Evolutionary conservation across 2,888 invertebrate species (phyloP), one percentile per base, ranked within the genome.

Genomic region (Amphipyra tragopoginis): DNA sequence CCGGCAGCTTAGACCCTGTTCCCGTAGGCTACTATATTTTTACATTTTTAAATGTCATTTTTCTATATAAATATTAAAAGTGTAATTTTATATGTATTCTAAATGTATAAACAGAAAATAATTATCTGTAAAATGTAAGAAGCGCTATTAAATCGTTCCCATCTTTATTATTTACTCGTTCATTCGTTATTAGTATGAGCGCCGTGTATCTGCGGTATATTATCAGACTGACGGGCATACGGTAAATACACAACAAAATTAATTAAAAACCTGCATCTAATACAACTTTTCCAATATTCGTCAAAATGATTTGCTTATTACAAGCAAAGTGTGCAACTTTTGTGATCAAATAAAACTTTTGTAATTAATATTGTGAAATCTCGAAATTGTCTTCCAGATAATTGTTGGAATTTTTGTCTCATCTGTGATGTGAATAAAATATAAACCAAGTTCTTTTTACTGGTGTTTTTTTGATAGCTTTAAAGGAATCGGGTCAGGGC

Each of bases 231-330:
- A 6, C n/a, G 43, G 42, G 26, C 34, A 53, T 65, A 52, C 36
- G 50, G 33, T 11, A 47, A 34, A 51, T 8, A 48, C 51, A 43
- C 29, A 51, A 60, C 63, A 49, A 69, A 61, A 69, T 67, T 74
- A 49, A 76, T 76, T 65, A 47, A 62, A 73, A 65, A 52, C 58
- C 50, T 76, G 55, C 65, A 65, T 44, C 40, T 53, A n/a, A 51
- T 40, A 59, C 50, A 78, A 78, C 69, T 79, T 79, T 70, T 58
- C 67, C 77, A 79, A 79, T 77, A 79, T 77, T 63, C 66, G 42
- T 68, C 69, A 72, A 58, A 74, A 79, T 70, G 55, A 77, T 77
- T 72, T 75, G 54, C 38, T 63, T 63, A 62, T 49, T 60, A 64
- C 62, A 54, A 72, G 59, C 77, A 63, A 74, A 79, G 64, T 62